Evolutionary conservation across 2,888 invertebrate species (phyloP).

Genomic region (Cheilosia impressa): DNA sequence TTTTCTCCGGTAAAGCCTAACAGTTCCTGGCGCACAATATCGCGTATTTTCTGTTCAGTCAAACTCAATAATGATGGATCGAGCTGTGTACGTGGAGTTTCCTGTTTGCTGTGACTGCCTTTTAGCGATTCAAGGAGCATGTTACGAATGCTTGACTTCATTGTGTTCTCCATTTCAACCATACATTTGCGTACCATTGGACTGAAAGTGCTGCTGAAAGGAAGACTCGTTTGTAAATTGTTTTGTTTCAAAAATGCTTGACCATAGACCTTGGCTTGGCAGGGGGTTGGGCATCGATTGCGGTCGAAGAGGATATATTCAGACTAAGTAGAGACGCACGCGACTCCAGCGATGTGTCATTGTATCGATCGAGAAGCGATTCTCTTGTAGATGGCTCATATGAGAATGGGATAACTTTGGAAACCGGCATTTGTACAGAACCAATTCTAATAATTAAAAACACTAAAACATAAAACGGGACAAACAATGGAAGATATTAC

Average conservation of each 20-base stretch:
- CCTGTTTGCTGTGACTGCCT: constrained; percentile 9
- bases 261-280: constrained; percentile 24
- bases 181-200: constrained; percentile 78
- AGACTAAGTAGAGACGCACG: constrained; percentile 77
- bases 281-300: constrained; percentile 75
- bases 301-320: constrained; percentile 79
- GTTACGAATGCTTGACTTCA: constrained; percentile 76
- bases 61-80: constrained; percentile 23
- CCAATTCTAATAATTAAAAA: constrained; percentile 39
- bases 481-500: neutral
- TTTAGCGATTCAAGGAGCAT: constrained; percentile 72
- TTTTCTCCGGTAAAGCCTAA: constrained; percentile 33
- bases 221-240: neutral
- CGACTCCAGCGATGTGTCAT: constrained; percentile 75
- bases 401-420: constrained; percentile 40
- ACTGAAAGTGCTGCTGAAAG: constrained; percentile 74
- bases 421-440: constrained; percentile 56
- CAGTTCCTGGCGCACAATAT: constrained; percentile 70
- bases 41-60: constrained; percentile 62
- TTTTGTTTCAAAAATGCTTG: neutral
- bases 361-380: constrained; percentile 66
- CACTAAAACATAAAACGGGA: neutral
- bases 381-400: constrained; percentile 55
- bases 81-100: neutral
- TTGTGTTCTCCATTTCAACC: constrained; percentile 76